These are phyloP conservation scores for Eulithis prunata DNA, from an alignment of 2,888 invertebrate genomes.

Conservation along the genomic window DNA sequence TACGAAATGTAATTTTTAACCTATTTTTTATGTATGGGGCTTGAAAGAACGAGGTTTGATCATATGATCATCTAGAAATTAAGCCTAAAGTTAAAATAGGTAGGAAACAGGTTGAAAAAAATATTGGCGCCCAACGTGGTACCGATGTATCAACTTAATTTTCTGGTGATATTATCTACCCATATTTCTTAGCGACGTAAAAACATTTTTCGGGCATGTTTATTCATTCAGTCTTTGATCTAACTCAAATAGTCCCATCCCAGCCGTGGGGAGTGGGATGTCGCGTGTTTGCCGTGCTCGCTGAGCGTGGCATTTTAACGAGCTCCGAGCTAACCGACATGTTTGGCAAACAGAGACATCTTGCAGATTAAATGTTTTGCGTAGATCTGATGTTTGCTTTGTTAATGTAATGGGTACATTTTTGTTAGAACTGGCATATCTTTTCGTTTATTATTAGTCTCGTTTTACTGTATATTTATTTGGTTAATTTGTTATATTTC, in stretches of 20 bases:
- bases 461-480: too few species aligned
- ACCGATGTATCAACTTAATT: neutral
- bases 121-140: constrained; percentile 13
- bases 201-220: constrained; percentile 8
- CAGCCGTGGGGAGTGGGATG: constrained; percentile 29
- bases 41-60: too few species aligned
- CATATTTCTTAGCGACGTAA: neutral
- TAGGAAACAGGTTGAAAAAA: neutral
- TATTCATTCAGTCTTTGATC: constrained; percentile 20
- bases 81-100: too few species aligned
- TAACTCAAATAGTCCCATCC: constrained; percentile 24
- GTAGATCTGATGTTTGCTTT: constrained; percentile 20
- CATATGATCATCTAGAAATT: too few species aligned
- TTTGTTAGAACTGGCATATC: constrained; percentile 4
- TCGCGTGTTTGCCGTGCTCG: constrained; percentile 42
- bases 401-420: constrained; percentile 25
- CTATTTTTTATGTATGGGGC: neutral
- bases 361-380: constrained; percentile 56
- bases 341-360: constrained; percentile 63
- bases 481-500: too few species aligned
- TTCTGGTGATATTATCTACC: too few species aligned
- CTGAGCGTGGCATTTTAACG: constrained; percentile 70
- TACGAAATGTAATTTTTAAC: neutral
- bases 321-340: constrained; percentile 50
- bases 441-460: neutral